Conservation (phyloP, 2,797 vertebrate species). For the Uromys caudimaculatus region DNA sequence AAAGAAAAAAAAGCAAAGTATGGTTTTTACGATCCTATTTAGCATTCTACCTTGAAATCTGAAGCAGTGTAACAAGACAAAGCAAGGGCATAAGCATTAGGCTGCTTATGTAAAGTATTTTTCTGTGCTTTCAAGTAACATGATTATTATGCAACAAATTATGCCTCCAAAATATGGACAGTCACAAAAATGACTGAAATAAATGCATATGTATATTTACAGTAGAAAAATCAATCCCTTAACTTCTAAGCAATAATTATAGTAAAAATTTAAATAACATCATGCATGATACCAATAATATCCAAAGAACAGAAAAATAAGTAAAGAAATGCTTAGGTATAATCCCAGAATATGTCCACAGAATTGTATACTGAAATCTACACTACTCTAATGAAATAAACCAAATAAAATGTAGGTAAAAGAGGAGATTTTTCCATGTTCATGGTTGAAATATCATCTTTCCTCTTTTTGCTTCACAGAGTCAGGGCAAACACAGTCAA, state of each 20-base stretch:
- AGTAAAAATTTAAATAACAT: background rate
- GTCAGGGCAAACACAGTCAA: background rate
- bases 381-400: background rate
- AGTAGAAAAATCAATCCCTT: background rate
- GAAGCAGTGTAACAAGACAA: background rate
- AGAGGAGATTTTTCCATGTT: background rate
- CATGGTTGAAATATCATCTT: background rate
- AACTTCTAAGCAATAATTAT: background rate
- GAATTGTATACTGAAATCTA: background rate
- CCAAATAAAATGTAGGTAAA: background rate
- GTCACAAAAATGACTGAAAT: background rate
- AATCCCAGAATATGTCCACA: background rate
- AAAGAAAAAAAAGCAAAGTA: background rate
- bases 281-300: background rate
- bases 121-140: background rate
- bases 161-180: background rate
- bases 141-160: background rate
- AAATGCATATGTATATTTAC: background rate
- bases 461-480: background rate
- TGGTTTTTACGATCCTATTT: background rate
- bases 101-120: background rate
- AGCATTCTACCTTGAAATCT: background rate
- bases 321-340: background rate
- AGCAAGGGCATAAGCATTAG: background rate
- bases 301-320: fast-evolving